Evolutionary conservation across 2,888 invertebrate species (phyloP).

Genomic region (Anagyrus pseudococci): DNA sequence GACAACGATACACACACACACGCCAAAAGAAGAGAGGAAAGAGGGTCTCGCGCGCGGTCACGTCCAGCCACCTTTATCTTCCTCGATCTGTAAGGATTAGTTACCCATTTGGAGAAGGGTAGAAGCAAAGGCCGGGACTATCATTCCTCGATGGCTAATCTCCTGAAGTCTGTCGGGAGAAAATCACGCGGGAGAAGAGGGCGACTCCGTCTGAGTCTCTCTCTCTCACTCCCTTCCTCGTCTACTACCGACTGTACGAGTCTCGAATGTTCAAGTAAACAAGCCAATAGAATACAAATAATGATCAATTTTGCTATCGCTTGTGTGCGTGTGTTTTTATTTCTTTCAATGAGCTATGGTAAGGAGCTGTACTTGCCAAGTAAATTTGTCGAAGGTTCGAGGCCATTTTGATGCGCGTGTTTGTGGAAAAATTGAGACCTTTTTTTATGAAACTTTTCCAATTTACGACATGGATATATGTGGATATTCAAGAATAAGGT

Average conservation of each 20-base stretch:
- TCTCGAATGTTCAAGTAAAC: neutral
- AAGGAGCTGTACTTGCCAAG: too few relatives aligned
- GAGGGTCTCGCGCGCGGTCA: neutral
- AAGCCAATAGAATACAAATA: neutral
- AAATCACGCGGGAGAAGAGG: neutral
- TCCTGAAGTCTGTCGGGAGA: conserved; percentile 4
- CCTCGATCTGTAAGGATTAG: conserved; percentile 17
- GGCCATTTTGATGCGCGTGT: too few relatives aligned
- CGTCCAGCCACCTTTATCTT: conserved; percentile 7
- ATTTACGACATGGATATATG: too few relatives aligned
- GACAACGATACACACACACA: neutral
- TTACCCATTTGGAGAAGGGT: conserved; percentile 1
- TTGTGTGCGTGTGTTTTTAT: neutral
- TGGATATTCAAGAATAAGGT: too few relatives aligned
- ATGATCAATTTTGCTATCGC: neutral
- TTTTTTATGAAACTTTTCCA: too few relatives aligned
- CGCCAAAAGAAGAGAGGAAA: conserved; percentile 8
- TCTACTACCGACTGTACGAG: neutral
- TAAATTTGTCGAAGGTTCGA: too few relatives aligned
- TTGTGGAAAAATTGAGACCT: too few relatives aligned
- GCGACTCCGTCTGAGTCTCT: neutral
- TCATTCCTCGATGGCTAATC: conserved; percentile 8
- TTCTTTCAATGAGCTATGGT: too few relatives aligned
- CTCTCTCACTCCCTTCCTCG: too few relatives aligned
- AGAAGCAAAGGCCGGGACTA: neutral